A percentile compares a stretch with the other conserved stretches of the same genome.
Evolutionary conservation across 2,113 vertebrate species (phyloP).

Genomic region (Centropus bengalensis): DNA sequence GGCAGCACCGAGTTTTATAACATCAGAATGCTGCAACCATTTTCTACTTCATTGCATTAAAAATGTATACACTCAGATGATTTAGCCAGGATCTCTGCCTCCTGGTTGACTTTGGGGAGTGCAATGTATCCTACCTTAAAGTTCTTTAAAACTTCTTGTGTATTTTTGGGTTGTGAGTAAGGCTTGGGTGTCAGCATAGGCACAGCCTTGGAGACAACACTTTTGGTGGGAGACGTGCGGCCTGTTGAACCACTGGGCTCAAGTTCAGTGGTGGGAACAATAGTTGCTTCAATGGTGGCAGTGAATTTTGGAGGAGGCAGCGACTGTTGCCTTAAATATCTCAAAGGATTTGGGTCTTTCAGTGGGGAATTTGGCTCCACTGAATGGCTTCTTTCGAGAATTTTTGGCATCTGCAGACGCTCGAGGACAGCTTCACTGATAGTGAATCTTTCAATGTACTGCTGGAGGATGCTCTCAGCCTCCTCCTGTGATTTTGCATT

Average conservation of each 20-base stretch:
- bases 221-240: slow-evolving; percentile 79
- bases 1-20: neutral
- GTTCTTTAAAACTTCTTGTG: slow-evolving; percentile 79
- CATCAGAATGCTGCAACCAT: neutral
- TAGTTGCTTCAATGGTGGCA: slow-evolving; percentile 89
- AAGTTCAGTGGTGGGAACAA: slow-evolving; percentile 74
- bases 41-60: neutral
- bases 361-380: slow-evolving; percentile 84
- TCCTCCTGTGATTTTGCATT: slow-evolving; percentile 87
- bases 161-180: slow-evolving; percentile 83
- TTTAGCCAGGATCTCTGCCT: neutral
- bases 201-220: slow-evolving; percentile 81
- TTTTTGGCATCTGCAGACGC: slow-evolving; percentile 91
- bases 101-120: neutral
- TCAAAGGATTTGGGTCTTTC: slow-evolving; percentile 83
- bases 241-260: slow-evolving; percentile 67
- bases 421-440: slow-evolving; percentile 94
- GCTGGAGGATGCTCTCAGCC: slow-evolving; percentile 86
- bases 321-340: slow-evolving; percentile 91
- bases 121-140: slow-evolving; percentile 82
- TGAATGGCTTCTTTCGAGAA: slow-evolving; percentile 93
- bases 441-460: slow-evolving; percentile 94
- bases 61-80: neutral
- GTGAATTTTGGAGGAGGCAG: slow-evolving; percentile 92
- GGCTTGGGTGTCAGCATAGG: slow-evolving; percentile 90